Conservation (phyloP, 2,888 invertebrate genomes). For the Acanthopleura granulata region DNA sequence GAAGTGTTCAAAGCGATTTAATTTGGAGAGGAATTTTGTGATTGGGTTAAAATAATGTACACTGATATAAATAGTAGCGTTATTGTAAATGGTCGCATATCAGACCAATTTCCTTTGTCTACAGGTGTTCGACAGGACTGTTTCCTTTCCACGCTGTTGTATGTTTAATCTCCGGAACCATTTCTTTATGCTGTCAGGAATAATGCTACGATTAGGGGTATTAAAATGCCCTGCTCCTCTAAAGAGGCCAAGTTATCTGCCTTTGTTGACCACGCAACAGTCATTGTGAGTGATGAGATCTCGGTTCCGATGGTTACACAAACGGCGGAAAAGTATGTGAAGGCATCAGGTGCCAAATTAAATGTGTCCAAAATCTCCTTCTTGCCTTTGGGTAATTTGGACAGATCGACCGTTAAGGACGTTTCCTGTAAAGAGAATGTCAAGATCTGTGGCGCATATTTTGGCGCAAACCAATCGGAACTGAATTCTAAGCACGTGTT, state of each 20-base stretch:
- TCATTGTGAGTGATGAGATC: not conserved
- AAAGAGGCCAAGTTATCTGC: not conserved
- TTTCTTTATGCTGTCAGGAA: not conserved
- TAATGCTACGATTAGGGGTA: not conserved
- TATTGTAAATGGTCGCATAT: slow-evolving; percentile 17
- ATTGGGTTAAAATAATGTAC: slow-evolving; percentile 17
- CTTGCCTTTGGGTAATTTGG: not conserved
- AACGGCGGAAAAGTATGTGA: not conserved
- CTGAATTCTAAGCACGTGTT: not conserved
- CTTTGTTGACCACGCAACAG: slow-evolving; percentile 4
- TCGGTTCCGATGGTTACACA: not conserved
- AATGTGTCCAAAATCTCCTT: not conserved
- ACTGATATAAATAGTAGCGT: slow-evolving; percentile 13
- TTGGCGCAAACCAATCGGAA: not conserved
- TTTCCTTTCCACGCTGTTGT: slow-evolving; percentile 6
- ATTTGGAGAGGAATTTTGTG: slow-evolving; percentile 28
- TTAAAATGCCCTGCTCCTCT: not conserved
- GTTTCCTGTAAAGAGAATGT: slow-evolving; percentile 20
- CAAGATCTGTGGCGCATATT: slow-evolving; percentile 1
- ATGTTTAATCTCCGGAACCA: slow-evolving; percentile 3
- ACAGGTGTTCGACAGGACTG: slow-evolving; percentile 11
- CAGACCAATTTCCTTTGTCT: not conserved
- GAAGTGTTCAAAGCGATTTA: not conserved
- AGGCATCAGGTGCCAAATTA: slow-evolving; percentile 12
- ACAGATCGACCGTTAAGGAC: slow-evolving; percentile 7